Conservation (phyloP, 2,113 vertebrate species). For the Podocnemis expansa region DNA sequence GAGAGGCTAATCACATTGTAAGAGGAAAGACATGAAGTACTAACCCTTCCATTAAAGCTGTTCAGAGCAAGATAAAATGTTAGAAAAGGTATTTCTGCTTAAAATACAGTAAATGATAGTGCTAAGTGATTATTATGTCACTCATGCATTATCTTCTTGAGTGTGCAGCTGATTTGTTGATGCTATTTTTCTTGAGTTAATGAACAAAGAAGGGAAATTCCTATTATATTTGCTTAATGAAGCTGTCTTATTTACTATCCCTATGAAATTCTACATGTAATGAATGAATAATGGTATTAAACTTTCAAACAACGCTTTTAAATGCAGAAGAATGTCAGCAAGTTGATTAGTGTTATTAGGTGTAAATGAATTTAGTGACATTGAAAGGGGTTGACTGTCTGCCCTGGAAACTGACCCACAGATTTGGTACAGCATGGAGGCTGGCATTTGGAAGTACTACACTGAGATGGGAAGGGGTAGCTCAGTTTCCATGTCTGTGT, state of each 20-base stretch:
- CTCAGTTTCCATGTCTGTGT: too few species aligned
- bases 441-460: background rate
- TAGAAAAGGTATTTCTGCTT: constrained; percentile 8
- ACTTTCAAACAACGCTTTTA: background rate
- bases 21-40: background rate
- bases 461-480: background rate
- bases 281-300: background rate
- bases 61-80: background rate
- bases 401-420: background rate
- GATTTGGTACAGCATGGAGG: background rate
- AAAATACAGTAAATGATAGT: background rate
- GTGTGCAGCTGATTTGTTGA: background rate
- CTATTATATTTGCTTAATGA: background rate
- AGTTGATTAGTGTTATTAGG: background rate
- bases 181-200: background rate
- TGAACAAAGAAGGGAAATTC: background rate
- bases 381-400: background rate
- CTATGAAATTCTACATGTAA: background rate
- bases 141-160: background rate
- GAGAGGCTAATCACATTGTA: background rate
- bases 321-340: background rate
- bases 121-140: background rate
- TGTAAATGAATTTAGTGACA: background rate
- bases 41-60: background rate
- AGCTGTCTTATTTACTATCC: background rate